Evolutionary conservation across 2,888 invertebrate genomes (phyloP), one percentile per base, ranked within the genome.

Genomic region (Acronicta psi): DNA sequence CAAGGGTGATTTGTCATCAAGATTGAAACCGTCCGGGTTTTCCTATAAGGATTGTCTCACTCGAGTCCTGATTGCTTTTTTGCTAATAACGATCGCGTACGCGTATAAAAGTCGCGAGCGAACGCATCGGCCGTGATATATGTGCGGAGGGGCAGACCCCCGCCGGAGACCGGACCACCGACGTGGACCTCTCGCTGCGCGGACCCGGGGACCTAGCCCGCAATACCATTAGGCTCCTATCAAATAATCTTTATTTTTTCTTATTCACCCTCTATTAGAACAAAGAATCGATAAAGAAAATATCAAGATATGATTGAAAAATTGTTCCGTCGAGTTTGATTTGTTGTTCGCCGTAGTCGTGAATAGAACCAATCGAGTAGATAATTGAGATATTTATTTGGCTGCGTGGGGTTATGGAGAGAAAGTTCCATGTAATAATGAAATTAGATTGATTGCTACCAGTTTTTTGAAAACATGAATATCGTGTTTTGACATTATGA

Each of bases 91-190:
- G 70, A 55, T 54, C 47, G 44, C 40, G 59, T 58, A 44, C 56
- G 62, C 65, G 60, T 73, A 76, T 66, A 68, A 73, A 76, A 76
- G 73, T 73, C 64, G 73, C 65, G 46, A 62, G 43, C 46, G 68
- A 70, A 69, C 65, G 60, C 63, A 58, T 66, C 59, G 55, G 40
- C 36, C 50, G 64, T 72, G 77, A 76, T 71, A 65, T 76, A 76
- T 74, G 69, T 64, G 47, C 45, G 51, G 59, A 65, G 59, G 56
- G 62, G 59, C 49, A 60, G 78, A 59, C 79, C 82, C 81, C 81
- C 76, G 69, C 36, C 17, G 73, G 37, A 29, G 60, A 60, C 40
- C 63, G 73, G 85, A 85, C 85, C 85, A 85, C 85, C 85, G 69
- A 74, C 76, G 78, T 66, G 65, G 85, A 74, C 73, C 75, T 60